phyloP scores from a whole-genome alignment of 2,888 invertebrate genomes.

The Scrobipalpa costella region DNA sequence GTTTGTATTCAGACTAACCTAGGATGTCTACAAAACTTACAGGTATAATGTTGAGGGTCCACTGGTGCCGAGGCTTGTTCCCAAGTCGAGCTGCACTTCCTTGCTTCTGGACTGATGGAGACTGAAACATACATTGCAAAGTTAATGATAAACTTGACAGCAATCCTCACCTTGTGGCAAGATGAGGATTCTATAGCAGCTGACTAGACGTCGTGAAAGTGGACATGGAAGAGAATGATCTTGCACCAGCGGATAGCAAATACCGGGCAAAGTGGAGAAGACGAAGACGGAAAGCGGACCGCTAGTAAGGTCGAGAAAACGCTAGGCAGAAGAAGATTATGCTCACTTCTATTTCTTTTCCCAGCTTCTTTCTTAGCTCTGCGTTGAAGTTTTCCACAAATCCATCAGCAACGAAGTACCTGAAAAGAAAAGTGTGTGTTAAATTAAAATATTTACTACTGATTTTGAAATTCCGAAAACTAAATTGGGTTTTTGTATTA shows the following conservation, averaged over 20 bases:
- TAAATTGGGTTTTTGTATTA: too few species aligned
- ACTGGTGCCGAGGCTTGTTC: constrained; percentile 67
- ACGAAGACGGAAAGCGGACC: too few species aligned
- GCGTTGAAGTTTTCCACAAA: constrained; percentile 85
- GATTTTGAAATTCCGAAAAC: neutral
- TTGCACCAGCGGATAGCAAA: too few species aligned
- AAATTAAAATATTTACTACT: neutral
- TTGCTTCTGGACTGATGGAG: constrained; percentile 11
- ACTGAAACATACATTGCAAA: neutral
- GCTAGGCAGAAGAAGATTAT: too few species aligned
- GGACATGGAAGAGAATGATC: too few species aligned
- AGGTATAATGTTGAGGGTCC: constrained; percentile 69
- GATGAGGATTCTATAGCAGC: too few species aligned
- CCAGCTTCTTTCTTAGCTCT: constrained; percentile 83
- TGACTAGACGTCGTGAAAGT: too few species aligned
- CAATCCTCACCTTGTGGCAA: too few species aligned
- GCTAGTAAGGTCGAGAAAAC: too few species aligned
- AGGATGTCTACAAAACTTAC: constrained; percentile 41
- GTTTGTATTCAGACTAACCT: too few species aligned
- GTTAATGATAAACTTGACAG: neutral
- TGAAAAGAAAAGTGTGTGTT: constrained; percentile 41
- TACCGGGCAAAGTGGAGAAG: too few species aligned
- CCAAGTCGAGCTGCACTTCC: constrained; percentile 30
- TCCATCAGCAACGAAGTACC: constrained; percentile 84
- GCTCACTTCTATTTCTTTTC: constrained; percentile 80